phyloP scores from a whole-genome alignment of 2,888 invertebrate species.

The Drosophila longiperda region DNA sequence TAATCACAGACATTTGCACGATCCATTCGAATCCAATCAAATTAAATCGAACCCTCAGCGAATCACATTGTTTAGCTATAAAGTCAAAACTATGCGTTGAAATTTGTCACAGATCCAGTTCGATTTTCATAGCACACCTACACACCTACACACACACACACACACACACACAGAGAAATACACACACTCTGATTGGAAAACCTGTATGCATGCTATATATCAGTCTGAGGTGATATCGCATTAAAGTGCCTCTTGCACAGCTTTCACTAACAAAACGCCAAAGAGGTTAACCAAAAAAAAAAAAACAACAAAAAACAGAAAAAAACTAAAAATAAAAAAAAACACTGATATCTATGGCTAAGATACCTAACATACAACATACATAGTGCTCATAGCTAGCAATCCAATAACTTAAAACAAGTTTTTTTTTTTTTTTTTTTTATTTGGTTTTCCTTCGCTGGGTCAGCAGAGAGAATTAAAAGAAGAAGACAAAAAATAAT shows the following conservation, averaged over 20 bases:
- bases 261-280: slow-evolving; percentile 70
- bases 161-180: slow-evolving; percentile 14
- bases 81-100: slow-evolving; percentile 11
- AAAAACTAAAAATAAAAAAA: background rate
- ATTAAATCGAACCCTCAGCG: slow-evolving; percentile 16
- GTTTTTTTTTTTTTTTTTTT: slow-evolving; percentile 47
- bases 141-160: slow-evolving; percentile 6
- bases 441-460: slow-evolving; percentile 25
- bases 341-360: slow-evolving; percentile 53
- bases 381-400: slow-evolving; percentile 41
- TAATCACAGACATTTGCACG: slow-evolving; percentile 68
- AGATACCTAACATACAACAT: slow-evolving; percentile 52
- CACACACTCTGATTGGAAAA: slow-evolving; percentile 24
- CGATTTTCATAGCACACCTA: slow-evolving; percentile 35
- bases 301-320: background rate
- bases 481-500: slow-evolving; percentile 48
- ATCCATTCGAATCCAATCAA: slow-evolving; percentile 35
- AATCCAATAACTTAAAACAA: slow-evolving; percentile 73
- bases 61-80: slow-evolving; percentile 22
- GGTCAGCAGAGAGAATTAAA: slow-evolving; percentile 20
- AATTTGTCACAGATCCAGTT: slow-evolving; percentile 76
- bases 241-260: slow-evolving; percentile 67
- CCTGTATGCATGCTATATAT: slow-evolving; percentile 62
- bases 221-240: slow-evolving; percentile 60
- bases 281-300: slow-evolving; percentile 47